Evolutionary conservation across 2,888 invertebrate species (phyloP).

Genomic region (Scaptomyza cyrtandrae): DNA sequence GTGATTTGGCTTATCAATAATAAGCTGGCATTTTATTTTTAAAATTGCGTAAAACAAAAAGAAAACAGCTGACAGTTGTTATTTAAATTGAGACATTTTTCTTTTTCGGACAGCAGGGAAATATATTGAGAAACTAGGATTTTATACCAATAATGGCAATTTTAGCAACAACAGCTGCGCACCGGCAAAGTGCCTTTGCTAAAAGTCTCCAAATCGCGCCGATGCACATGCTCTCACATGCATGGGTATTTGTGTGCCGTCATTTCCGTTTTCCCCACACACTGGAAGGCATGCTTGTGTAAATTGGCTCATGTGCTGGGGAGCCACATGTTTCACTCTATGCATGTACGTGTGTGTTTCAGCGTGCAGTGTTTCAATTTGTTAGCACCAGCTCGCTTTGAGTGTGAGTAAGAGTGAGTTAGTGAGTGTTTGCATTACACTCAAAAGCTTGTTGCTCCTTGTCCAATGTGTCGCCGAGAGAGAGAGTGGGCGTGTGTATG

Average conservation of each 20-base stretch:
- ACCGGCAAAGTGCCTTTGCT: slow-evolving; percentile 61
- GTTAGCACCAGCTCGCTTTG: slow-evolving; percentile 33
- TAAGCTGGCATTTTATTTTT: slow-evolving; percentile 38
- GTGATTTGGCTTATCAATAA: slow-evolving; percentile 47
- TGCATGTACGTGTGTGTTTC: slow-evolving; percentile 20
- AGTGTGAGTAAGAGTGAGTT: slow-evolving; percentile 14
- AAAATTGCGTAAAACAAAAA: slow-evolving; percentile 18
- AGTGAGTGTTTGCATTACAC: slow-evolving; percentile 62
- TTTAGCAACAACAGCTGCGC: slow-evolving; percentile 47
- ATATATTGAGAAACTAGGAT: neutral
- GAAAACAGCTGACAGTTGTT: slow-evolving; percentile 59
- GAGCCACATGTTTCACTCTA: neutral
- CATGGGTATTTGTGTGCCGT: slow-evolving; percentile 59
- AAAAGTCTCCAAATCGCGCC: slow-evolving; percentile 67
- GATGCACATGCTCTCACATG: slow-evolving; percentile 55
- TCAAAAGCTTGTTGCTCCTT: slow-evolving; percentile 77
- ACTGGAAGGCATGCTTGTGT: slow-evolving; percentile 48
- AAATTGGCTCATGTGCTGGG: slow-evolving; percentile 22
- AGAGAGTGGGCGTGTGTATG: slow-evolving; percentile 27
- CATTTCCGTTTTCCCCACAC: slow-evolving; percentile 77
- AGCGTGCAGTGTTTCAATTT: slow-evolving; percentile 33
- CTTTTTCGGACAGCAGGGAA: slow-evolving; percentile 6
- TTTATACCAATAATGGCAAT: slow-evolving; percentile 22
- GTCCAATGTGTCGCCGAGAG: slow-evolving; percentile 21
- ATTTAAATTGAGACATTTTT: slow-evolving; percentile 1